Evolutionary conservation across 30 jellyfish, hydroid and myxozoan species (phyloP).

Genomic region (Nemopilema nomurai): DNA sequence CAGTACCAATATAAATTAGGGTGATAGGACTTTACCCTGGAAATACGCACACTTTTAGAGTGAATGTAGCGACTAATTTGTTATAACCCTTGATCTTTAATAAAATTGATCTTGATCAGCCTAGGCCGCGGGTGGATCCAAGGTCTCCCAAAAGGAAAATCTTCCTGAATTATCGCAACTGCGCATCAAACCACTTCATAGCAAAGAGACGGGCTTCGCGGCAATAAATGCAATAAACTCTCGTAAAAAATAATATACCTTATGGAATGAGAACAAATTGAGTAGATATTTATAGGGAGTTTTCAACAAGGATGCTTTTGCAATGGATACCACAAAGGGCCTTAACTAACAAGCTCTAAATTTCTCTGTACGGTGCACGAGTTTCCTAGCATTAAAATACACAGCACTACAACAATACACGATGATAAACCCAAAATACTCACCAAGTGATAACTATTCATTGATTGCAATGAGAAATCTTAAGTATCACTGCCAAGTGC

Average conservation of each 20-base stretch:
- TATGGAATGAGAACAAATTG: background rate
- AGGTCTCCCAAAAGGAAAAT: background rate
- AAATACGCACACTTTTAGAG: too few species aligned
- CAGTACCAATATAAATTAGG: too few species aligned
- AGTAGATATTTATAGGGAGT: background rate
- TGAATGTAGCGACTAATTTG: background rate
- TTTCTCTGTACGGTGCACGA: background rate
- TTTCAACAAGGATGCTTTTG: background rate
- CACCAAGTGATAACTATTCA: constrained; percentile 49
- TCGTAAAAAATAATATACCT: too few species aligned
- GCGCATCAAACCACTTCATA: background rate
- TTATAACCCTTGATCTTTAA: background rate
- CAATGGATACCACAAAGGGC: background rate
- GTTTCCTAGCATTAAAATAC: background rate
- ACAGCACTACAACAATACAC: background rate
- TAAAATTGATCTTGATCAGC: background rate
- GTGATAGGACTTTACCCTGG: too few species aligned
- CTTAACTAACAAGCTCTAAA: background rate
- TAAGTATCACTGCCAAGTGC: constrained; percentile 32
- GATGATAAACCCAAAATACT: background rate
- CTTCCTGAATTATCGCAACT: background rate
- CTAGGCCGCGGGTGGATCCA: background rate
- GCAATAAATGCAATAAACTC: background rate
- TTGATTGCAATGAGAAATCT: constrained; percentile 22
- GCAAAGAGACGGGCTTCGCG: background rate